Base-by-base conservation (phyloP, 2,797 vertebrate genomes). In the Rhinoraja longicauda region DNA sequence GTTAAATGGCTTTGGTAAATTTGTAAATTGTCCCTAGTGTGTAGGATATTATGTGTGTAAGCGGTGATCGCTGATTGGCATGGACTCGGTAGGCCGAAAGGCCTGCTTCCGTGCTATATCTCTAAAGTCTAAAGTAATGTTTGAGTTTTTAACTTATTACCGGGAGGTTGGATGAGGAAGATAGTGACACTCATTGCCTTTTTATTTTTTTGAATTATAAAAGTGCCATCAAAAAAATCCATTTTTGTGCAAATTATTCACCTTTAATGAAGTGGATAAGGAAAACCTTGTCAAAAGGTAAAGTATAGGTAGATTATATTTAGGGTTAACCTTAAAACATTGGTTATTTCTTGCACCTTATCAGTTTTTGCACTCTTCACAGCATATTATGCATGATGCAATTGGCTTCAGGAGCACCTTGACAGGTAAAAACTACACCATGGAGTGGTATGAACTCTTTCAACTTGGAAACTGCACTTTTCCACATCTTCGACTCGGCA, bases 361-460 rank as follows among this genome's bases (percentile, higher is more conserved):
- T 17, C 1, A 4, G 4, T 36, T 79, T 29, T n/a, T 24, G 19
- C 39, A 90, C n/a, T 86, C 0, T 94, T 93, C 93, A 70, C 96
- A 99, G 99, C 97, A 98, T 94, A 97, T 99, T 93, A 99, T 99
- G 99, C 99, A 99, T 0, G 99, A 99, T 94, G 99, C 98, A 36
- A 94, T 99, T 72, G 99, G 99, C n/a, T 99, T 99, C 97, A 97
- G 95, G 94, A 99, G 97, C 39, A 95, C 94, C n/a, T 93, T 97
- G 8, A 97, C 96, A 0, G 96, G 96, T 77, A 96, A 94, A 94
- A 99, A 99, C 96, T 99, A 97, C 94, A 99, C 99, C 0, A 96
- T 99, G 97, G 99, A 99, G 95, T 99, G 99, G 99, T 99, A 99
- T 24, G 99, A 99, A 94, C 97, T 99, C 90, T 99, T 99, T 93